These are phyloP conservation scores for Atrina japonica DNA, from an alignment of 2,888 invertebrate species.

Conservation along the genomic window DNA sequence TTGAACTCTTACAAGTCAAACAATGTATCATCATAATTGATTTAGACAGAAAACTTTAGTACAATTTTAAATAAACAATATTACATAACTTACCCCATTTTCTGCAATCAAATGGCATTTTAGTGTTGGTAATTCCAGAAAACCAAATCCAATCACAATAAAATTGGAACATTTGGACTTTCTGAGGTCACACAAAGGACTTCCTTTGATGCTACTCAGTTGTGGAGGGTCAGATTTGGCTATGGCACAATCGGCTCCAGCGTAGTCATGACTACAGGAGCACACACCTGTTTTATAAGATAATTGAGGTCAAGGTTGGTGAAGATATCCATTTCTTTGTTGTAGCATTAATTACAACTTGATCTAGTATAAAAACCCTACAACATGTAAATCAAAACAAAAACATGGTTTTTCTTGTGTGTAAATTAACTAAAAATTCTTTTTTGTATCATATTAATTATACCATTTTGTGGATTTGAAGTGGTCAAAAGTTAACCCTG, in stretches of 20 bases:
- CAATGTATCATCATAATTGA: neutral
- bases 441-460: too few relatives aligned
- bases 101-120: constrained; percentile 46
- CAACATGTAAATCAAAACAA: too few relatives aligned
- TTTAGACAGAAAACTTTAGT: neutral
- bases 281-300: constrained; percentile 58
- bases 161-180: constrained; percentile 46
- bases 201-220: constrained; percentile 28
- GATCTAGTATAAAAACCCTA: too few relatives aligned
- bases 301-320: too few relatives aligned
- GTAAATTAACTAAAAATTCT: too few relatives aligned
- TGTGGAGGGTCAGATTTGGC: constrained; percentile 43
- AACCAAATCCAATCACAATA: constrained; percentile 51
- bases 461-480: too few relatives aligned
- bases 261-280: constrained; percentile 43
- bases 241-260: constrained; percentile 51
- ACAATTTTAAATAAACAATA: neutral
- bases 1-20: too few relatives aligned
- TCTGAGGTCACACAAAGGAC: constrained; percentile 51
- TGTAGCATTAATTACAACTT: too few relatives aligned
- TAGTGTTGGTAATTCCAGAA: constrained; percentile 47
- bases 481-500: too few relatives aligned
- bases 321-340: too few relatives aligned
- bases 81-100: constrained; percentile 43
- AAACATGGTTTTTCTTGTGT: too few relatives aligned